Evolutionary conservation across 1,140 invertebrate genomes (phyloP), one percentile per base, ranked within the genome.

Genomic region (Megalopta genalis): DNA sequence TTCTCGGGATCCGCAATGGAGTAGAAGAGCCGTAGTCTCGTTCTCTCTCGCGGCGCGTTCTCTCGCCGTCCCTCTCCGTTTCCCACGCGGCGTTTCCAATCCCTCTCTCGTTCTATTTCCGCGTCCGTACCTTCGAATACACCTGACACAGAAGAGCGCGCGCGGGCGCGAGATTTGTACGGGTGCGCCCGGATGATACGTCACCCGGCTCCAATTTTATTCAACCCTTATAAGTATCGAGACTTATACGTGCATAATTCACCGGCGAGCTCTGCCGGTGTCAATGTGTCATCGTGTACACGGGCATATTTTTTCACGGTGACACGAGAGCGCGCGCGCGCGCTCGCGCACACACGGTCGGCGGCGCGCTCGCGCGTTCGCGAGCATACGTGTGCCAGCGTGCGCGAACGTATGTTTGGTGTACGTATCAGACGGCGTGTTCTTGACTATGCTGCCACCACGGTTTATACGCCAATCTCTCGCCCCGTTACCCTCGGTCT

Each of bases 1-100:
- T 88, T 88, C 82, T 89, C 79, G 68, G 81, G 82, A 88, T 87
- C 69, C 78, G 84, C 77, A 81, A 88, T 84, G 82, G 77, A 70
- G 74, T 81, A 81, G 78, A 87, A 86, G 60, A 63, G 60, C 37
- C 37, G 27, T 63, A 63, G 27, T 63, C n/a, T n/a, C 27, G 27
- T 32, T 16, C 18, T 32, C 25, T 27, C 60, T 2, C 14, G 10
- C 16, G 14, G 7, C 54, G 6, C n/a, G 8, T 7, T n/a, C n/a
- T 23, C 8, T 23, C 54, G 8, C 54, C 8, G 2, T 57, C n/a
- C 79, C 62, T 69, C 27, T 49, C 66, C 49, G 23, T 68, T 16
- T 39, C 6, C 6, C 16, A 21, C 57, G 1, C 32, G 32, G 1
- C 32, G 32, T 32, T 32, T 32, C 32, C 1, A 1, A 4, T 49